Evolutionary conservation across 2,888 invertebrate species (phyloP), one percentile per base, ranked within the genome.

Genomic region (Oxycera nigricornis): DNA sequence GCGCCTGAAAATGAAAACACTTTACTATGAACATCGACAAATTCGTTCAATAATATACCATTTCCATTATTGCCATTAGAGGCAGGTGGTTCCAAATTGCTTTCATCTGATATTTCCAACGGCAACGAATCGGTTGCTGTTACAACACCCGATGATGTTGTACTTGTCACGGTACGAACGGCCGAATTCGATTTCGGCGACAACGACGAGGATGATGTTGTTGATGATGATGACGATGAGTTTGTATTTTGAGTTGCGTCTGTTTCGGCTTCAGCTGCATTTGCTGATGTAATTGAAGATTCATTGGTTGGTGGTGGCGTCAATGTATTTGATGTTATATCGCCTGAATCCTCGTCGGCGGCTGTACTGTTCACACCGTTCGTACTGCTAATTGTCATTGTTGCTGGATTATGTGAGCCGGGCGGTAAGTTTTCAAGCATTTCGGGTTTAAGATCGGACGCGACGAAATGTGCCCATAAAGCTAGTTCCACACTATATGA

Each of bases 401-500:
- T 74, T 9, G 50, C 30, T 28, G 75, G 73, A 73, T 75, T 74
- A 68, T 75, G 75, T 41, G 75, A 72, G 17, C 76, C 76, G n/a
- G 24, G 57, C 4, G 91, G 91, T 86, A 94, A 91, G 80, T 91
- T 91, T 80, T 94, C 93, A 78, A 96, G 88, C 77, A 96, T 86
- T 81, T 94, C 92, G 39, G 96, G 95, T 84, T 92, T 93, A 80
- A 94, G 84, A 81, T 96, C 95, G 76, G 92, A 91, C 78, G 95
- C 91, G 74, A 96, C 91, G 84, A 93, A 93, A 86, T 96, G 96
- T 74, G 97, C 94, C 97, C 97, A 97, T 81, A 97, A 85, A 57
- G 96, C 94, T 82, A 97, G 86, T 86, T 97, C 97, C 74, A 97
- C 95, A 87, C 90, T 79, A 6, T 1, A 62, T 50, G 55, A 20